A percentile compares a stretch with the other conserved stretches of the same genome.
These are phyloP conservation scores for Thymelicus lineola DNA, from an alignment of 2,888 invertebrate genomes.

Conservation along the genomic window DNA sequence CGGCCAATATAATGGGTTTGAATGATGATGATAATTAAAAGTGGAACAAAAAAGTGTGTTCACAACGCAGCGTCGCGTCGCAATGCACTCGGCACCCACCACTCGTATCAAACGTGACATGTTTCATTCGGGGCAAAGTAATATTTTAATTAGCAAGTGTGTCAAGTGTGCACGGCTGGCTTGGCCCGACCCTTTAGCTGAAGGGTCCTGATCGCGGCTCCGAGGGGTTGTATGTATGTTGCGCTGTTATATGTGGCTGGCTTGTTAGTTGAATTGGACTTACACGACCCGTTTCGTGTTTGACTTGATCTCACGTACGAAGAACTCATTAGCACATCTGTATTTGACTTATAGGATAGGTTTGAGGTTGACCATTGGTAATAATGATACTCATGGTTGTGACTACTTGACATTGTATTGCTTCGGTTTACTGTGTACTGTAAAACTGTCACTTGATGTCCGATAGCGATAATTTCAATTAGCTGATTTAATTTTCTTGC, in stretches of 20 bases:
- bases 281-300: neutral
- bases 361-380: no score
- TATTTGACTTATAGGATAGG: no score
- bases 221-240: conserved; percentile 4
- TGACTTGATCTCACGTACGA: neutral
- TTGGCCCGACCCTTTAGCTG: conserved; percentile 8
- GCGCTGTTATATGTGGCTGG: neutral
- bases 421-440: no score
- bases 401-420: no score
- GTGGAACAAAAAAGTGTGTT: neutral
- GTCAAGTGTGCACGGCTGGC: conserved; percentile 18
- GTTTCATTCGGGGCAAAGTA: conserved; percentile 12
- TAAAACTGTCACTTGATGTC: no score
- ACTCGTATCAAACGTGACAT: conserved; percentile 2
- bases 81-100: neutral
- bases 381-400: no score
- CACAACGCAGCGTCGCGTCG: no score
- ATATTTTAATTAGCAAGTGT: conserved; percentile 31
- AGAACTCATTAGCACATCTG: no score
- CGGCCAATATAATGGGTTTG: no score
- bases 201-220: conserved; percentile 10
- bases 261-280: conserved; percentile 7
- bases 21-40: neutral
- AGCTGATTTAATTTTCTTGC: no score
- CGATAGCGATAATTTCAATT: no score